phyloP scores from a whole-genome alignment of 2,888 invertebrate genomes.

The Protula sp. region DNA sequence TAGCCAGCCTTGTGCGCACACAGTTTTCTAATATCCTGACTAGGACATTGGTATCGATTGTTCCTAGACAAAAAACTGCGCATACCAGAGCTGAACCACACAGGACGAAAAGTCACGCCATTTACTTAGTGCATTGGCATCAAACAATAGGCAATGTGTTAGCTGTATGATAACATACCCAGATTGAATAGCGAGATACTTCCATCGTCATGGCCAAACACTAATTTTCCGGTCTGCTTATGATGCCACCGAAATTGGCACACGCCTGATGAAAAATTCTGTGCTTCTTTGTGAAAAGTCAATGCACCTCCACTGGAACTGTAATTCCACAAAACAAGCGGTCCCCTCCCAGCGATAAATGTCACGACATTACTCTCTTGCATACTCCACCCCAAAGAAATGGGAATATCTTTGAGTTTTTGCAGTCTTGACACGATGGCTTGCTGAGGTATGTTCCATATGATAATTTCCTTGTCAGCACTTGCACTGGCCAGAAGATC shows the following conservation, averaged over 20 bases:
- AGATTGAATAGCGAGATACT: constrained; percentile 44
- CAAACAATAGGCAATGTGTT: too few relatives aligned
- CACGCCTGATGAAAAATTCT: constrained; percentile 34
- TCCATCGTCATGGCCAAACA: constrained; percentile 51
- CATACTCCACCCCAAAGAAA: constrained; percentile 47
- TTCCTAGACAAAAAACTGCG: too few relatives aligned
- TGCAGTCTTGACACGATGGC: constrained; percentile 37
- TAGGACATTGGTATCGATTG: too few relatives aligned
- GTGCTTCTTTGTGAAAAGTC: constrained; percentile 31
- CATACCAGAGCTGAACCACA: too few relatives aligned
- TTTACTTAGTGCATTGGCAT: too few relatives aligned
- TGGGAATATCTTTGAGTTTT: constrained; percentile 33
- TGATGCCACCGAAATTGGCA: constrained; percentile 49
- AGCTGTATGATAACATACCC: too few relatives aligned
- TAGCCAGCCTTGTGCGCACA: too few relatives aligned
- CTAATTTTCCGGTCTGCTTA: constrained; percentile 39
- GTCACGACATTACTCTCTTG: constrained; percentile 35
- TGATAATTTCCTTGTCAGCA: constrained; percentile 45
- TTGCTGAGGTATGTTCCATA: constrained; percentile 52
- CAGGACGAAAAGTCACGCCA: too few relatives aligned
- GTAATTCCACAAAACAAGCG: constrained; percentile 48
- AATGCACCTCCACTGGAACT: not conserved
- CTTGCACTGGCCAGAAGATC: constrained; percentile 51
- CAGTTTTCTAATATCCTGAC: too few relatives aligned
- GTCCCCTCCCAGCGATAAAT: constrained; percentile 40